A percentile compares a stretch with the other conserved stretches of the same genome.
phyloP scores from a whole-genome alignment of 2,113 vertebrate species.

The Spheniscus mendiculus region DNA sequence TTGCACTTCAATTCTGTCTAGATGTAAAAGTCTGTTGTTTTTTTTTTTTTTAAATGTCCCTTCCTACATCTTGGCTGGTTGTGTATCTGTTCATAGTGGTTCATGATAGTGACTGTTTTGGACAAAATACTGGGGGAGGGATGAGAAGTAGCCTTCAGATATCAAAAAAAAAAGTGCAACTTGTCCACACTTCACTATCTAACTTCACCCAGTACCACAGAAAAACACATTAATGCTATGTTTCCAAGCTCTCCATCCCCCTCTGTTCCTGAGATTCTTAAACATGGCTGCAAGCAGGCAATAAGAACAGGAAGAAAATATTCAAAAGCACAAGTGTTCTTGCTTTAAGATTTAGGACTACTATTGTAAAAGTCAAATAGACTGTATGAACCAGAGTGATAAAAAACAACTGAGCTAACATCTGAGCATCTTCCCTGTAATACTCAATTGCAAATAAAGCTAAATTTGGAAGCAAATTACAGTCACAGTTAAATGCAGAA shows the following conservation, averaged over 20 bases:
- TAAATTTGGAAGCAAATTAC: not conserved
- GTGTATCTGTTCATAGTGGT: not conserved
- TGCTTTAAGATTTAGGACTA: not conserved
- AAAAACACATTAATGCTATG: not conserved
- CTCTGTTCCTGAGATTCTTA: not conserved
- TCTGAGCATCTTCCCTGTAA: not conserved
- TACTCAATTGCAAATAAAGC: not conserved
- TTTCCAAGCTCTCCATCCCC: not conserved
- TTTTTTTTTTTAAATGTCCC: not conserved
- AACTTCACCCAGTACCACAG: not conserved
- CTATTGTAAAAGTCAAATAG: not conserved
- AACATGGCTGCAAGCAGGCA: not conserved
- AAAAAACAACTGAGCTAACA: accelerated
- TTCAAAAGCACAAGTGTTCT: not conserved
- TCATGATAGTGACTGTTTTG: not conserved
- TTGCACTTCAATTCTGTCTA: not conserved
- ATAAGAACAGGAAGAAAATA: not conserved
- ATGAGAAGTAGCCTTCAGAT: not conserved
- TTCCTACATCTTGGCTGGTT: not conserved
- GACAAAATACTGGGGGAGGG: not conserved
- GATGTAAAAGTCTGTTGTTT: not conserved
- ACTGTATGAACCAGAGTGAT: not conserved
- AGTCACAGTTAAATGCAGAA: not conserved
- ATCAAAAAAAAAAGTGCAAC: accelerated
- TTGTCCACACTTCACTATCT: not conserved